Percentiles rank a stretch among this genome's conserved stretches.
phyloP scores from a whole-genome alignment of 2,113 vertebrate genomes.

The Scatophagus argus region DNA sequence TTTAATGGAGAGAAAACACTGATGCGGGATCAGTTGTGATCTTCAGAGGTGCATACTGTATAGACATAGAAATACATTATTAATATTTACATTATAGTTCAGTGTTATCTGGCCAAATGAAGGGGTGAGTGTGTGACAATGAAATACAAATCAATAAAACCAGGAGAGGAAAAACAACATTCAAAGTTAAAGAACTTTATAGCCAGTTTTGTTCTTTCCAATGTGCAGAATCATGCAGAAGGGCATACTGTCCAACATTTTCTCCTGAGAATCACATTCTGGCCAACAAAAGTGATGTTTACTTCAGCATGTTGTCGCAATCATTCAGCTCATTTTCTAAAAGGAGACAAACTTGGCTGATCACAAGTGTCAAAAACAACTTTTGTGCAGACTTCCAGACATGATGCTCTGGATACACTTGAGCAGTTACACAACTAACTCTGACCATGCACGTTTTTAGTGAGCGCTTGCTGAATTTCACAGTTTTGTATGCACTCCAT shows the following conservation, averaged over 20 bases:
- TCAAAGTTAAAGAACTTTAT: neutral
- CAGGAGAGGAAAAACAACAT: neutral
- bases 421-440: neutral
- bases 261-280: neutral
- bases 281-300: neutral
- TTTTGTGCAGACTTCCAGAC: neutral
- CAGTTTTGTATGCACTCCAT: neutral
- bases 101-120: neutral
- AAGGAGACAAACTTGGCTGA: constrained; percentile 27
- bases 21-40: neutral
- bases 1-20: neutral
- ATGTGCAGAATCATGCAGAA: neutral
- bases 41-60: neutral
- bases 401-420: neutral
- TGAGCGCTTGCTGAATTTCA: neutral
- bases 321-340: neutral
- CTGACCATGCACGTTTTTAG: neutral
- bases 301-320: neutral
- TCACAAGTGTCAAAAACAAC: constrained; percentile 21
- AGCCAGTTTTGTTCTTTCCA: constrained; percentile 2
- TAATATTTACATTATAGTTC: constrained; percentile 4
- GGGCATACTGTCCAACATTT: constrained; percentile 4
- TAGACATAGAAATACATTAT: neutral
- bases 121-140: neutral
- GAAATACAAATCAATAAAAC: constrained; percentile 20